Evolutionary conservation across 2,797 vertebrate genomes (phyloP).

Genomic region (Platyrinchus mystaceus): DNA sequence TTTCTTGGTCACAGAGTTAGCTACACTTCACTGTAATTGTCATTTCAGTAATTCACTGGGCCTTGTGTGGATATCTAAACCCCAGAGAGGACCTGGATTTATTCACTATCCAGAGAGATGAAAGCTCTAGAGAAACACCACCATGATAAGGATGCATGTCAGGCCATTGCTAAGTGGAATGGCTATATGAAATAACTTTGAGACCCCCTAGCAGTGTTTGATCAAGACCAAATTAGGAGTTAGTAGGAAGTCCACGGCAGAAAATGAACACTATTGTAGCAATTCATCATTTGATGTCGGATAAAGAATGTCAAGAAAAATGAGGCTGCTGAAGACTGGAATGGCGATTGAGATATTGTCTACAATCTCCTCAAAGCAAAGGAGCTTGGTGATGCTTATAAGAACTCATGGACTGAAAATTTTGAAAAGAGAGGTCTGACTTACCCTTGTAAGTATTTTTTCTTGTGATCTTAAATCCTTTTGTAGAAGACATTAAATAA

Average conservation of each 20-base stretch:
- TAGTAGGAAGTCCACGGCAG: background rate
- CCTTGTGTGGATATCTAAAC: background rate
- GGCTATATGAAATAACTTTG: background rate
- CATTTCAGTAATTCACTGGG: background rate
- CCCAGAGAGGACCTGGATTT: background rate
- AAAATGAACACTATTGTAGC: background rate
- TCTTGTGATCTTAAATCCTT: background rate
- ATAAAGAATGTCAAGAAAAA: background rate
- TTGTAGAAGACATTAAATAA: background rate
- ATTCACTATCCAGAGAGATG: background rate
- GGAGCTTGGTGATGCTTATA: background rate
- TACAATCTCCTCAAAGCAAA: background rate
- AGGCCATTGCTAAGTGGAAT: background rate
- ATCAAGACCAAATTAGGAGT: background rate
- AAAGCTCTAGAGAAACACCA: background rate
- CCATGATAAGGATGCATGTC: background rate
- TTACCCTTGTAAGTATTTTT: constrained; percentile 30
- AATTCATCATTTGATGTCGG: background rate
- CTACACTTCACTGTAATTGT: background rate
- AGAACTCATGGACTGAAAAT: background rate
- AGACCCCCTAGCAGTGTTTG: background rate
- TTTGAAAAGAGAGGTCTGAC: background rate
- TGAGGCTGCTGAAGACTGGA: background rate
- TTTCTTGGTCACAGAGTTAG: background rate
- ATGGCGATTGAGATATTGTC: background rate